Base-by-base conservation (phyloP, 2,113 vertebrate species). In the Xiphophorus couchianus region DNA sequence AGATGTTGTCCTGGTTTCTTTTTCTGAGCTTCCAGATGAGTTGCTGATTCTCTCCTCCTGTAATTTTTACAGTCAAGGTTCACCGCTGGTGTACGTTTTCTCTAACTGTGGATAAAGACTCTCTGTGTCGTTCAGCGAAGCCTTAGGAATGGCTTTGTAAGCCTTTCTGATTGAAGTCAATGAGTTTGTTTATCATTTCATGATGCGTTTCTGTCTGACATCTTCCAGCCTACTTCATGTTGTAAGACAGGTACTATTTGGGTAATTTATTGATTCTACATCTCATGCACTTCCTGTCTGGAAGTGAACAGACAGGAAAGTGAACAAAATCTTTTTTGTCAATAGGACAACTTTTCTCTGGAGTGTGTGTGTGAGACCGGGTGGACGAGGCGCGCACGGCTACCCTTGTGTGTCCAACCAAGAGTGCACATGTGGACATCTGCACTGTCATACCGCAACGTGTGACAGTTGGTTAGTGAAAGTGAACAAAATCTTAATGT, bases 341-440 rank as follows among this genome's bases (percentile, higher is more conserved):
- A 95, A 95, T 91, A 94, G 94, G 88, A 93, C 90, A 92, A 93
- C 91, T 94, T 94, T 94, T 93, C 91, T 93, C 86, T 89, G 88
- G 89, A 90, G 88, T 91, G 89, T 91, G 89, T 91, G 88, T 91
- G 90, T 88, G 85, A 89, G 77, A 86, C 82, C 78, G 89, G 75
- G 86, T 65, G 76, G 39, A 86, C 84, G 62, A 85, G 82, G 78
- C 84, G 78, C 69, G 84, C 69, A 84, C 76, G 75, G 88, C 81
- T 81, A 89, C 88, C 84, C 62, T 63, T 35, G 65, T 78, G 81
- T 88, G 82, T 86, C 86, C 77, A 84, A 81, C 75, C 81, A 82
- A 87, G 74, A 73, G 79, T 84, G 81, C 80, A 84, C 78, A 86
- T 80, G 82, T 82, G 76, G 74, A 88, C 67, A 80, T 74, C 14